These are phyloP conservation scores for Nymphalis c-album DNA, from an alignment of 2,888 invertebrate genomes.

Conservation along the genomic window DNA sequence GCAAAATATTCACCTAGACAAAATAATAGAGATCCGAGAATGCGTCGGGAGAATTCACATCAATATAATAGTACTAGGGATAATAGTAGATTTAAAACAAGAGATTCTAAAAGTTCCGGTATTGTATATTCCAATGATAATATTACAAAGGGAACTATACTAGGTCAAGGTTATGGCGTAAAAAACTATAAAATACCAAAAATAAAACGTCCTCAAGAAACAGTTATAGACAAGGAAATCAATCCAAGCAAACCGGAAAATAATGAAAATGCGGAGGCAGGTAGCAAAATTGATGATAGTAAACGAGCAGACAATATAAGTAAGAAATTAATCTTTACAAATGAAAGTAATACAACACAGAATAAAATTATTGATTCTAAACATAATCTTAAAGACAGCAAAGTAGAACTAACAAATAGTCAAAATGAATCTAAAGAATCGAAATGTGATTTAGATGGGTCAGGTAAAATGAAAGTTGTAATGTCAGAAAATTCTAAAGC, in stretches of 20 bases:
- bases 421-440: neutral
- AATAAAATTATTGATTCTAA: conserved; percentile 7
- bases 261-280: conserved; percentile 8
- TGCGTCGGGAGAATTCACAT: conserved; percentile 46
- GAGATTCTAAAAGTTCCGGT: conserved; percentile 50
- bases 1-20: conserved; percentile 53
- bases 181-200: conserved; percentile 78
- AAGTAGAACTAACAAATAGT: neutral
- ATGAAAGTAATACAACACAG: conserved; percentile 14
- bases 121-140: conserved; percentile 72
- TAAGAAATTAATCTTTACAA: neutral
- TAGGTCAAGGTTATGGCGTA: conserved; percentile 67
- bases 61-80: conserved; percentile 44
- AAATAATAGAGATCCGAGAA: conserved; percentile 64
- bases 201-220: conserved; percentile 60
- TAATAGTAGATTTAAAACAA: conserved; percentile 40
- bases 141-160: conserved; percentile 65
- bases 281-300: neutral
- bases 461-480: conserved; percentile 1
- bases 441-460: neutral
- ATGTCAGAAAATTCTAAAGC: neutral
- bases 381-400: neutral
- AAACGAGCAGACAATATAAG: neutral
- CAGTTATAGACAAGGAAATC: conserved; percentile 32
- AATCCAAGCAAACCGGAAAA: conserved; percentile 29